Conservation (phyloP, 1,140 invertebrate species). For the Trachelipus rathkii region DNA sequence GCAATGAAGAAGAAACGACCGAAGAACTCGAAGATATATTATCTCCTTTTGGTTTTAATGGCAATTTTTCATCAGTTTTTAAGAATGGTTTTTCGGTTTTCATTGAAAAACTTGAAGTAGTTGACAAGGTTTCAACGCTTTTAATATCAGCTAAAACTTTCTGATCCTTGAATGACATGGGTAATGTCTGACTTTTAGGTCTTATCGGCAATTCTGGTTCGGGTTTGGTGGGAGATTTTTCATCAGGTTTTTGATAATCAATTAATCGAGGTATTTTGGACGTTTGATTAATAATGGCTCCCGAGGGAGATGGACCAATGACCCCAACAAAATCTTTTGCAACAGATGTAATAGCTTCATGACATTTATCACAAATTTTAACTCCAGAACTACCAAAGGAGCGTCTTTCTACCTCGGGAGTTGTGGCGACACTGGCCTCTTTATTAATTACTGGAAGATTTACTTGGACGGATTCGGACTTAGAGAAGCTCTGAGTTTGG, state of each 20-base stretch:
- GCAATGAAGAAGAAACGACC: slow-evolving; percentile 37
- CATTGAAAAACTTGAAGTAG: not conserved
- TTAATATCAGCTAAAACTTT: too few relatives aligned
- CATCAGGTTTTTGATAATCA: slow-evolving; percentile 35
- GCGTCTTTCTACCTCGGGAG: slow-evolving; percentile 47
- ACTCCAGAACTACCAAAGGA: slow-evolving; percentile 48
- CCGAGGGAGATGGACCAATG: slow-evolving; percentile 29
- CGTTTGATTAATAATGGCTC: slow-evolving; percentile 37
- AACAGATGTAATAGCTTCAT: slow-evolving; percentile 58
- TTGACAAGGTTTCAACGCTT: too few relatives aligned
- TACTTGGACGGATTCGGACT: slow-evolving; percentile 31
- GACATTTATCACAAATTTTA: slow-evolving; percentile 63
- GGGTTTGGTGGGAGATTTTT: not conserved
- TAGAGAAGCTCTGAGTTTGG: slow-evolving; percentile 10
- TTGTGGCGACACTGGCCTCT: slow-evolving; percentile 47
- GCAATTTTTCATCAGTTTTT: not conserved
- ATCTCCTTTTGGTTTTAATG: not conserved
- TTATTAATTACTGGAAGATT: slow-evolving; percentile 39
- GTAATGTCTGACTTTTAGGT: not conserved
- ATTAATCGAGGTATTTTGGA: slow-evolving; percentile 45
- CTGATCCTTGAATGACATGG: not conserved
- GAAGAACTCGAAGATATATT: slow-evolving; percentile 46
- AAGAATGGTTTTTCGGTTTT: not conserved
- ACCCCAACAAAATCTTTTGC: slow-evolving; percentile 53
- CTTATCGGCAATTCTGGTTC: not conserved